Evolutionary conservation across 2,888 invertebrate genomes (phyloP), one percentile per base, ranked within the genome.

Genomic region (Antitype chi): DNA sequence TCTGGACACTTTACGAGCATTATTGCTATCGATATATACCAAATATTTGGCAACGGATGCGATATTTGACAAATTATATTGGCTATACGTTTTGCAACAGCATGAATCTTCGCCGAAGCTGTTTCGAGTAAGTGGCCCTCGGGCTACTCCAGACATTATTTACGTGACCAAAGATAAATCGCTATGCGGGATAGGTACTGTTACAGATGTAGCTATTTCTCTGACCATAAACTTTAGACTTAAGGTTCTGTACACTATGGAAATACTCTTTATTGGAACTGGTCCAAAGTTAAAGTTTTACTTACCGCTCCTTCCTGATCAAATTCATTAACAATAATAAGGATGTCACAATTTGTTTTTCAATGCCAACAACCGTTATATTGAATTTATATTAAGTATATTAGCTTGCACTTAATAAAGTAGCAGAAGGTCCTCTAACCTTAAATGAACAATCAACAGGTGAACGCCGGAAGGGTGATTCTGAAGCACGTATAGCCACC

Each of bases 401-500:
- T 52, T n/a, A 53, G n/a, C 74, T 59, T 66, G 76, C 77, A 76
- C 80, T 85, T 85, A 82, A 79, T 88, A 85, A 73, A 87, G 85
- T 25, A 78, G 20, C 59, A 64, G 80, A 84, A 82, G 82, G 84
- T 72, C 57, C 23, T 20, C 53, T 57, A 28, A 62, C 82, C 69
- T 72, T 76, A 67, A 72, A 67, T 53, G 69, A 71, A 64, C 25
- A 47, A 64, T 70, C 84, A 82, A 82, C 84, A 82, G 76, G 84
- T 84, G 69, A 76, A 68, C 67, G 60, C 53, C 47, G 70, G 80
- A 80, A 72, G 60, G 80, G 53, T 84, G 60, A 80, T 64, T 75
- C 69, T 28, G 75, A 62, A 49, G 80, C 84, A 84, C 82, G 84
- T 82, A 84, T 59, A 43, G 60, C 38, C 62, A 67, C 71, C 75